Base-by-base conservation (phyloP, 2,797 vertebrate genomes). In the Enteromius argenteus region DNA sequence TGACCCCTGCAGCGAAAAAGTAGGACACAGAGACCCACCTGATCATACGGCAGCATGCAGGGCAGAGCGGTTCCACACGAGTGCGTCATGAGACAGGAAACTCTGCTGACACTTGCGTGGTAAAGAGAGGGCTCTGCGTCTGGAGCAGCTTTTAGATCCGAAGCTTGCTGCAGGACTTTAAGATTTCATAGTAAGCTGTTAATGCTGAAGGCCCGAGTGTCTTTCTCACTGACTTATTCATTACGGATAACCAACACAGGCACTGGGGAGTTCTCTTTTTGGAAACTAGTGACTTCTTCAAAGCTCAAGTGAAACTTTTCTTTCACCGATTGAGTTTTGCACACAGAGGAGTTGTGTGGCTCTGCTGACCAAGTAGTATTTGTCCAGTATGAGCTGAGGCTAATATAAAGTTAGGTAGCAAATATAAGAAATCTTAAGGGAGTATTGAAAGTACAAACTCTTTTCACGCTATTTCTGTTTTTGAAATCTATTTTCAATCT, bases 191-290 rank as follows among this genome's bases (percentile, higher is more conserved):
- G 86, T 89, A 85, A 92, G 84, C 73, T 68, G 73, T 84, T 92
- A 94, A 94, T 93, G 93, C 91, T 90, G 67, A 87, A 86, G 85
- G 87, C 88, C 81, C 75, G 53, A 51, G 86, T 92, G 90, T 91
- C 90, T 67, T 86, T 85, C 82, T 84, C 90, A 84, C 90, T 94
- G 88, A 92, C 91, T 95, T 92, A 93, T 94, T 94, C 88, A 94
- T 94, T 79, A 90, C 79, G 86, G 84, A 90, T 68, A 86, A 88
- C 86, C 87, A 87, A 89, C 87, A 88, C 84, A 85, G 69, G 39
- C 67, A 75, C 81, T 84, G 39, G 77, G 51, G 71, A 90, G 86
- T 79, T 86, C 60, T 75, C 56, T 39, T 84, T 84, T 84, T 75
- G 60, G 30, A 81, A 85, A 62, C 58, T 53, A 35, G 78, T 42